phyloP scores from a whole-genome alignment of 2,113 vertebrate species.

The Candoia aspera region DNA sequence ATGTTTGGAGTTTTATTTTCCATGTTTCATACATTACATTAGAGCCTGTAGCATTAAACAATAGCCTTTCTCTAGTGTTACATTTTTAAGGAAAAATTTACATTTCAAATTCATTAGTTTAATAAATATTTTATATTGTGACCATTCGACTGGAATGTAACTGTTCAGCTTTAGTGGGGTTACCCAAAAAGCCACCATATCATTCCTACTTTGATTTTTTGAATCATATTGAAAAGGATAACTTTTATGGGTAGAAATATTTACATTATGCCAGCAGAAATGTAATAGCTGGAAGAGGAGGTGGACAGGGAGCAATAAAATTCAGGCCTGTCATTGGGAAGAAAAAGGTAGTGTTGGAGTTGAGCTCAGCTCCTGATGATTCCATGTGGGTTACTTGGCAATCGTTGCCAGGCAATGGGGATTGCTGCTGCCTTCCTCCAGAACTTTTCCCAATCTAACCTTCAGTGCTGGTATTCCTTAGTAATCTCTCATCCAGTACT shows the following conservation, averaged over 20 bases:
- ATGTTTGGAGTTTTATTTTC: background rate
- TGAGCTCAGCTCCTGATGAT: background rate
- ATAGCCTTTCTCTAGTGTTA: background rate
- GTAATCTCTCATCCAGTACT: background rate
- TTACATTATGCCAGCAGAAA: slow-evolving; percentile 42
- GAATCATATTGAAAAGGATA: slow-evolving; percentile 52
- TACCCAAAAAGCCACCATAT: background rate
- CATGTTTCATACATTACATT: background rate
- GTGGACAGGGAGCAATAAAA: background rate
- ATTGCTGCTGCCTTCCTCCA: background rate
- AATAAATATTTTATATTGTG: background rate
- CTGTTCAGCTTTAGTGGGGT: background rate
- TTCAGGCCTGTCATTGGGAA: background rate
- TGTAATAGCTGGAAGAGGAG: background rate
- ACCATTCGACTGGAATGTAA: background rate
- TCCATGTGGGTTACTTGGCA: background rate
- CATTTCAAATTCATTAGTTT: background rate
- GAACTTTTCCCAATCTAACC: background rate
- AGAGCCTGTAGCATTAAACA: background rate
- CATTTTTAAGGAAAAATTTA: background rate
- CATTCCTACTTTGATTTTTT: slow-evolving; percentile 48
- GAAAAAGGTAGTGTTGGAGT: background rate
- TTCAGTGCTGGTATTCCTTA: background rate
- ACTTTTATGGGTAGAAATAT: slow-evolving; percentile 29
- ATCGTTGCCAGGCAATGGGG: background rate